These are phyloP conservation scores for Amphilophus citrinellus DNA, from an alignment of 2,113 vertebrate species.

Conservation along the genomic window DNA sequence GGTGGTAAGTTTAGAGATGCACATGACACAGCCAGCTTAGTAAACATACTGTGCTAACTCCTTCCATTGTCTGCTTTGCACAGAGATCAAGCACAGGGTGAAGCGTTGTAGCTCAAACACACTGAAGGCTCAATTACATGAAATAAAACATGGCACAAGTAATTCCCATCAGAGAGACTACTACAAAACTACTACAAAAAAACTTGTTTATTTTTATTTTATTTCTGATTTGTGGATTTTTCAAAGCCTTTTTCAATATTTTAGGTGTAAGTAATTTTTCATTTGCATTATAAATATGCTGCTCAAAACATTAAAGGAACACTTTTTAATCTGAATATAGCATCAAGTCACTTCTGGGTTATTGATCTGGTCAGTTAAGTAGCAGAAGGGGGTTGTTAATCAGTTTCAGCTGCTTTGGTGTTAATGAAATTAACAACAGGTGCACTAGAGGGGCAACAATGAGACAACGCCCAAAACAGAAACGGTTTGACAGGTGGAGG, in stretches of 20 bases:
- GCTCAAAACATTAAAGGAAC: too few relatives aligned
- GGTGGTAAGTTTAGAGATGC: conserved; percentile 59
- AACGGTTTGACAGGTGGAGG: too few relatives aligned
- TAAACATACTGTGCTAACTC: conserved; percentile 49
- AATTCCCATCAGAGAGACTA: neutral
- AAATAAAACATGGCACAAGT: neutral
- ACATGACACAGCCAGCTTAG: conserved; percentile 40
- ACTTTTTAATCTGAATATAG: too few relatives aligned
- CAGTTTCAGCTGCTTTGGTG: too few relatives aligned
- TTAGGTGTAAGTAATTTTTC: neutral
- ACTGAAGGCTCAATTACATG: neutral
- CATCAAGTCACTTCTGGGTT: too few relatives aligned
- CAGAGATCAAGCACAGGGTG: conserved; percentile 28
- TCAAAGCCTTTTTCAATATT: neutral
- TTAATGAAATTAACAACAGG: too few relatives aligned
- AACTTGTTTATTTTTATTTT: neutral
- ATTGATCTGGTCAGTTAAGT: too few relatives aligned
- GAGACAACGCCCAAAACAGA: too few relatives aligned
- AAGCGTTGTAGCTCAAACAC: conserved; percentile 16
- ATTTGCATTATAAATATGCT: neutral
- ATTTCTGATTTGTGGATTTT: neutral
- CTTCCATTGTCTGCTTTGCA: conserved; percentile 32
- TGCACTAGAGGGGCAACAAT: too few relatives aligned
- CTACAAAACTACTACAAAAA: neutral
- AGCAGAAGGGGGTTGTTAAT: too few relatives aligned